Base-by-base conservation (phyloP, 2,113 vertebrate species). In the Phainopepla nitens region DNA sequence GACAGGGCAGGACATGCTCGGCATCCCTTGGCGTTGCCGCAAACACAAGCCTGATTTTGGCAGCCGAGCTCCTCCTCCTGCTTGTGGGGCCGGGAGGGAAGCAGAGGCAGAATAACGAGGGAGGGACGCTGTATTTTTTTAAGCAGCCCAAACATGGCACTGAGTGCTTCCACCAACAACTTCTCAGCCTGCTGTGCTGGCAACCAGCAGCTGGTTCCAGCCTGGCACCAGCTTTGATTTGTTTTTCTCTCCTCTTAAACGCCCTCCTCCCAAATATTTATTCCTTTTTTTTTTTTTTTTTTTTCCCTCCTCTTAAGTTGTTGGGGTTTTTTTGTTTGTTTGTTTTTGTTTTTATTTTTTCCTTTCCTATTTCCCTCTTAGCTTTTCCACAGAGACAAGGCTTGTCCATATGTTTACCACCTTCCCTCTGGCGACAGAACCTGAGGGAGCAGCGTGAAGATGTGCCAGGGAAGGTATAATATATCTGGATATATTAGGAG, bases 81-180 rank as follows among this genome's bases (percentile, higher is more conserved):
- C n/a, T 36, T 44, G n/a, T 50, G 66, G 49, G 61, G 51, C 44
- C 2, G 6, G 6, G n/a, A 54, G 23, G 41, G 84, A 75, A 87
- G 64, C 51, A 70, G 56, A 83, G 31, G 77, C 2, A 2, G 82
- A 70, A 79, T 41, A 90, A 44, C 1, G 19, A 90, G 50, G 70
- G 18, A 92, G 33, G 61, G 60, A 69, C 66, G 2, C 28, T 23
- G 31, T 65, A 50, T 87, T 88, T 89, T 85, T 86, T 81, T 60
- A 82, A 94, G 84, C 50, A 82, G 50, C 53, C 19, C 83, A 78
- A 93, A 93, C 82, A 89, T 54, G 91, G 79, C 87, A 93, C 73
- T 64, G 60, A 47, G 35, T 0, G 0, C 36, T 82, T 64, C 89
- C 42, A 76, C 75, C 84, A 89, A 4, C 86, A 93, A 33, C 51